A percentile compares a stretch with the other conserved stretches of the same genome.
These are phyloP conservation scores for Pocota personata DNA, from an alignment of 2,888 invertebrate genomes.

Conservation along the genomic window DNA sequence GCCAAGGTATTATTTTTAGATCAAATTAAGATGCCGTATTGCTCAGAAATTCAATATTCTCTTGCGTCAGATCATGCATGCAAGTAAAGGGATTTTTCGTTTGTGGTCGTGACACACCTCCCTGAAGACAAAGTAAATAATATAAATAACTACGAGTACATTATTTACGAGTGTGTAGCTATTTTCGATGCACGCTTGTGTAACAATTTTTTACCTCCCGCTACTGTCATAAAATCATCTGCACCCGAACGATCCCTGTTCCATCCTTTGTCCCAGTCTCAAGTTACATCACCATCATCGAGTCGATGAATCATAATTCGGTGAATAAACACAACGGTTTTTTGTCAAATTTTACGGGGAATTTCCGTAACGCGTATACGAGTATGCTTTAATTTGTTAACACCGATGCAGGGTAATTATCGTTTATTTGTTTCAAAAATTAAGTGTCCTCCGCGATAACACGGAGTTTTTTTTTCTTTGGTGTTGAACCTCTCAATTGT, in stretches of 20 bases:
- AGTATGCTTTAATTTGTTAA: conserved; percentile 17
- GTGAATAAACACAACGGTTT: conserved; percentile 49
- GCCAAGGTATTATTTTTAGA: conserved; percentile 64
- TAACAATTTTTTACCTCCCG: conserved; percentile 49
- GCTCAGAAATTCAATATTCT: conserved; percentile 46
- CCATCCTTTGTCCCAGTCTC: conserved; percentile 54
- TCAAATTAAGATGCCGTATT: conserved; percentile 39
- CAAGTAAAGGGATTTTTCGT: conserved; percentile 48
- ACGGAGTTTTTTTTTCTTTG: background rate
- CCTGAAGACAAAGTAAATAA: conserved; percentile 31
- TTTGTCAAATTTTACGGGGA: background rate
- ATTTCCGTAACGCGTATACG: conserved; percentile 45
- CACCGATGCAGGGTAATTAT: conserved; percentile 17
- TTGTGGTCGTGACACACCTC: conserved; percentile 56
- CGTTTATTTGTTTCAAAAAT: conserved; percentile 53
- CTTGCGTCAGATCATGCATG: conserved; percentile 49
- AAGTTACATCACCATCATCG: conserved; percentile 33
- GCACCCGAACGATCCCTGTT: conserved; percentile 33
- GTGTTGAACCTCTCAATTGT: conserved; percentile 38
- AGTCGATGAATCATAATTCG: conserved; percentile 48
- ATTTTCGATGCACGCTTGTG: conserved; percentile 44
- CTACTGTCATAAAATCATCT: conserved; percentile 41
- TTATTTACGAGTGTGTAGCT: conserved; percentile 27
- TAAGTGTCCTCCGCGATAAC: conserved; percentile 50
- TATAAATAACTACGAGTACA: background rate